Evolutionary conservation across 2,888 invertebrate genomes (phyloP).

Genomic region (Protonemura montana): DNA sequence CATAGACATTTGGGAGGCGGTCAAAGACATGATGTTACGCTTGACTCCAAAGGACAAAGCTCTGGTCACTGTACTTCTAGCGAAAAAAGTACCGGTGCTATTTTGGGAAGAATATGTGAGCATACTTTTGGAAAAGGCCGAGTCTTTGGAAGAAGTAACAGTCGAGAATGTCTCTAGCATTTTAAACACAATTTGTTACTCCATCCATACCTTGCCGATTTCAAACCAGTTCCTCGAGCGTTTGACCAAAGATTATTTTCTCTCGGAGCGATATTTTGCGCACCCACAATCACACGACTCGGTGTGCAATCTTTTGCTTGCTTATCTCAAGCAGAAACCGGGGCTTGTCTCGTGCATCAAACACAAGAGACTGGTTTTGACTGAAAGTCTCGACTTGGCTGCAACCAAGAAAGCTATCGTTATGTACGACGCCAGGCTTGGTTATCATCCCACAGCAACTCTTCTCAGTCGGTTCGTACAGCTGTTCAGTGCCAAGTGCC

Average conservation of each 20-base stretch:
- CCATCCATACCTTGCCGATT: background rate
- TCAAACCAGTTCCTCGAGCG: background rate
- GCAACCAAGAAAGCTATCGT: background rate
- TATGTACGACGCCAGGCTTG: background rate
- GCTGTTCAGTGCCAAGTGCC: background rate
- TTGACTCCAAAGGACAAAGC: background rate
- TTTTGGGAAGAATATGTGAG: background rate
- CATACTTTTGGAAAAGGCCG: background rate
- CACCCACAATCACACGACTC: background rate
- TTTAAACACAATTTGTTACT: background rate
- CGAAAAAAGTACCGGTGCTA: background rate
- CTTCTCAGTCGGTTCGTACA: background rate
- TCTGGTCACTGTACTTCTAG: background rate
- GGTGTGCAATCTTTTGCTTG: background rate
- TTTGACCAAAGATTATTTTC: background rate
- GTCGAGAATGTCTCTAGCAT: background rate
- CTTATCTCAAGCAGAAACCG: background rate
- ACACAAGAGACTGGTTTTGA: background rate
- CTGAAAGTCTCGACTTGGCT: background rate
- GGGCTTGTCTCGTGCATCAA: background rate
- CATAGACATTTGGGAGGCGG: background rate
- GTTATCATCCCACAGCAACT: background rate
- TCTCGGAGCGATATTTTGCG: background rate
- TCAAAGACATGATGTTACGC: background rate
- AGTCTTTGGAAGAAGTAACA: background rate